Evolutionary conservation across 2,113 vertebrate species (phyloP).

Genomic region (Galeopterus variegatus): DNA sequence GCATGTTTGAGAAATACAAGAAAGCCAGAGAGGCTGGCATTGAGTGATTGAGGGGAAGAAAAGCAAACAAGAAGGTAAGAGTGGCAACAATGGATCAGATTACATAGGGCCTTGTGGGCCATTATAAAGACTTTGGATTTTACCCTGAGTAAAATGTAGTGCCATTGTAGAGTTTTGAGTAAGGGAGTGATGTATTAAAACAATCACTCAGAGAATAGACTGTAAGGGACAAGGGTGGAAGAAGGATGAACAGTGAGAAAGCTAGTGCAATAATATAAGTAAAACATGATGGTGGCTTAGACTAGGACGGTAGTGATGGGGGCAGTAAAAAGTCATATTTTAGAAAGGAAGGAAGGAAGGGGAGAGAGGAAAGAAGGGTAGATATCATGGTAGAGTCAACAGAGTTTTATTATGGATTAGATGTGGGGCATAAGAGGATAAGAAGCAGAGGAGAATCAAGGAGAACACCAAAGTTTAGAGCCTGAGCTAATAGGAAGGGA

Average conservation of each 20-base stretch:
- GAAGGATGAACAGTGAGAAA: background rate
- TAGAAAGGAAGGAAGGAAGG: background rate
- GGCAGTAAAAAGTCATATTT: background rate
- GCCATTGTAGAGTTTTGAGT: background rate
- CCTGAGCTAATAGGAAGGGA: background rate
- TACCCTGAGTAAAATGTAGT: background rate
- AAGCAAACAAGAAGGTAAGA: background rate
- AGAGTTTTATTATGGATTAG: background rate
- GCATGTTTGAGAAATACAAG: background rate
- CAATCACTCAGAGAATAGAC: background rate
- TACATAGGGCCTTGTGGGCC: background rate
- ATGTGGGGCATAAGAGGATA: background rate
- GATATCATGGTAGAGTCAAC: background rate
- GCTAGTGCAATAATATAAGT: background rate
- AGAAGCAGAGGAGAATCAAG: constrained; percentile 26
- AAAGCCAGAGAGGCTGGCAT: background rate
- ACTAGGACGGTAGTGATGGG: background rate
- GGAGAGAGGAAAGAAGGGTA: too few species aligned
- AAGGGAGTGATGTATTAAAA: background rate
- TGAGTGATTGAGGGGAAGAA: background rate
- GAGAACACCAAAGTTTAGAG: background rate
- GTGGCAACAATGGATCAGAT: background rate
- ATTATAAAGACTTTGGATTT: background rate
- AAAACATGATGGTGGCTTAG: background rate
- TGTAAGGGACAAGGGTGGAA: background rate